Base-by-base conservation (phyloP, 2,888 invertebrate genomes). In the Drosophila borealis region DNA sequence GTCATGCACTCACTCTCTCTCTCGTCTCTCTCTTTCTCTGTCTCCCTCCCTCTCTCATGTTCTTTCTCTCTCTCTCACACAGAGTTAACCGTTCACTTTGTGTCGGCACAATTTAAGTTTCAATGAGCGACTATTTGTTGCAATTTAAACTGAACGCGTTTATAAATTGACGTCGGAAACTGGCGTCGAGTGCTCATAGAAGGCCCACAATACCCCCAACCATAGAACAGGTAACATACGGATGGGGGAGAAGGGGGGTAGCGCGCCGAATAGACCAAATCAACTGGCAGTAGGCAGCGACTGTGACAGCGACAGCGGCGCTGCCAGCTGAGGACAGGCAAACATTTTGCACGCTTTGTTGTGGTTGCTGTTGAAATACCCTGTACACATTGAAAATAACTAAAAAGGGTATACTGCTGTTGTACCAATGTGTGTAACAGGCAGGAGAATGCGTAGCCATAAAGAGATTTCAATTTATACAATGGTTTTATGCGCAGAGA, bases 71-170 rank as follows among this genome's bases (percentile, higher is more conserved):
- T 11, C 37, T 36, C 37, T 34, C 19, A 14, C 37, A 41, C 48
- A 51, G n/a, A 51, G 56, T 45, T 44, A 21, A 51, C 57, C 87
- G 69, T 78, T 82, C 84, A 72, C 84, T 74, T 83, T 84, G 81
- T 74, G 83, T 84, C 83, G 82, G 87, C 83, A 83, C 85, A 85
- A 88, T 85, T 85, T 85, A 88, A 88, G 86, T 83, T 85, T 86
- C 85, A 85, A 85, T 85, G 88, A 86, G 88, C 88, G 85, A 88
- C 88, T 85, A 85, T 85, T 85, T 85, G 85, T 85, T 85, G 85
- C 85, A 85, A 88, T 85, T 85, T 85, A 85, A 88, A 71, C 83
- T 80, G 88, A 85, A 88, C 85, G 88, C 87, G 76, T 86, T 86
- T 83, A 86, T 85, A 85, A 85, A 85, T 85, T 85, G 84, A 85